A percentile compares a stretch with the other conserved stretches of the same genome.
These are phyloP conservation scores for Deilephila porcellus DNA, from an alignment of 2,888 invertebrate species.

Conservation along the genomic window DNA sequence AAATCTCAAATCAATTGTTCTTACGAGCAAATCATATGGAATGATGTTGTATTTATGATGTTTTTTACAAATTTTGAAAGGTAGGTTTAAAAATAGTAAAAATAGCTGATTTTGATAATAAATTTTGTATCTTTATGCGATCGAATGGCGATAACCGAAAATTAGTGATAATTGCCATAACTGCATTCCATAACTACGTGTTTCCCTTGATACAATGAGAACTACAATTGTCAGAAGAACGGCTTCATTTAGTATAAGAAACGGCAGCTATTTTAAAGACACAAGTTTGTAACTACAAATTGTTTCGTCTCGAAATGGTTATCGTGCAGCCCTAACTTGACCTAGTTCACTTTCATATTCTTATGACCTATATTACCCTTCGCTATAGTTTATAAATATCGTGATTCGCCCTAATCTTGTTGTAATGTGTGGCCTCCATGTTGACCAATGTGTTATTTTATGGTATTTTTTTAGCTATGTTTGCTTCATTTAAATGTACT, in stretches of 20 bases:
- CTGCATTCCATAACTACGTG: conserved; percentile 78
- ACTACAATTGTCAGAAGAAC: conserved; percentile 78
- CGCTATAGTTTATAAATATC: conserved; percentile 56
- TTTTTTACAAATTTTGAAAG: conserved; percentile 46
- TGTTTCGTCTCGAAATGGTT: conserved; percentile 60
- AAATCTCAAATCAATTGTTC: conserved; percentile 55
- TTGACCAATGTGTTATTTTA: conserved; percentile 45
- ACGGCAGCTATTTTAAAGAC: conserved; percentile 35
- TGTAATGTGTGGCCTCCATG: conserved; percentile 59
- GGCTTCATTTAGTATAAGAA: conserved; percentile 30
- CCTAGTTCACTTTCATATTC: conserved; percentile 67
- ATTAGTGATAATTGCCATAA: conserved; percentile 65
- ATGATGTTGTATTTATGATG: conserved; percentile 52
- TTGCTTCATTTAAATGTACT: conserved; percentile 39
- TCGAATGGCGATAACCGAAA: conserved; percentile 58
- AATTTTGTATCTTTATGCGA: conserved; percentile 59
- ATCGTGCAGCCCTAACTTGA: conserved; percentile 66
- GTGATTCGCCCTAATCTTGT: conserved; percentile 62
- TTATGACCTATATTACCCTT: conserved; percentile 69
- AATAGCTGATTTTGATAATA: conserved; percentile 52
- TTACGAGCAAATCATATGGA: conserved; percentile 58
- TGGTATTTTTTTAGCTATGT: conserved; percentile 36
- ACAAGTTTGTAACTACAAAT: conserved; percentile 38
- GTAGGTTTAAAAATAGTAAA: conserved; percentile 44
- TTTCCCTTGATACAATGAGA: conserved; percentile 65